phyloP scores from a whole-genome alignment of 2,888 invertebrate genomes.

The Cephus sareptanus region DNA sequence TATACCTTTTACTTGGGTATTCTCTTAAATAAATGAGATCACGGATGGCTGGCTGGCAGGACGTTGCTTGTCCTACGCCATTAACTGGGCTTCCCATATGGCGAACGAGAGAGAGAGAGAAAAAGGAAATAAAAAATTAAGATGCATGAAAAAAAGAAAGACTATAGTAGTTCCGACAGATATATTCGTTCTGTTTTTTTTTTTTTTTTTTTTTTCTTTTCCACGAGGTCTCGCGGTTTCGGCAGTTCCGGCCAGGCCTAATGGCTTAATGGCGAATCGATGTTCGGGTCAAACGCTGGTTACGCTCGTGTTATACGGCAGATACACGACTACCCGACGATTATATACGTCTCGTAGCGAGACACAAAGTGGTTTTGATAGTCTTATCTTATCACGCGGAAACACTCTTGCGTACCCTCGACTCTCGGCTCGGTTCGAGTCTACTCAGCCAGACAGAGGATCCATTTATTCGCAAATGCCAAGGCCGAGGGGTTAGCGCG shows the following conservation, averaged over 20 bases:
- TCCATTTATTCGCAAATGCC: conserved; percentile 63
- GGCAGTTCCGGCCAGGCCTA: conserved; percentile 36
- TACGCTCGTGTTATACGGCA: conserved; percentile 12
- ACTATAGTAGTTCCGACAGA: not conserved
- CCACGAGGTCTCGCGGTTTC: conserved; percentile 27
- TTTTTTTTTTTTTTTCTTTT: not conserved
- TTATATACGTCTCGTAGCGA: conserved; percentile 9
- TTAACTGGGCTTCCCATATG: not conserved
- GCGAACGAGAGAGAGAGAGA: not conserved
- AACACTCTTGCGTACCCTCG: conserved; percentile 44
- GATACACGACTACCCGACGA: conserved; percentile 6
- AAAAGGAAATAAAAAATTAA: not conserved
- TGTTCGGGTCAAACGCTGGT: conserved; percentile 39
- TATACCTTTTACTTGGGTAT: not conserved
- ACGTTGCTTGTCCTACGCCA: not conserved
- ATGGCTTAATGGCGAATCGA: conserved; percentile 58
- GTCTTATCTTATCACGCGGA: conserved; percentile 61
- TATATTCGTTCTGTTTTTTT: too few species aligned
- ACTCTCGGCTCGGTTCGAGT: conserved; percentile 41
- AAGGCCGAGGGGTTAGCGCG: conserved; percentile 43
- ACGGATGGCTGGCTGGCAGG: not conserved
- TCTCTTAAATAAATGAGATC: not conserved
- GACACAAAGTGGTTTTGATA: conserved; percentile 23
- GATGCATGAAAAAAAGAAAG: not conserved
- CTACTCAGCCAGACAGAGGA: conserved; percentile 49